Conservation (phyloP, 2,888 invertebrate species). For the Penaeus monodon region DNA sequence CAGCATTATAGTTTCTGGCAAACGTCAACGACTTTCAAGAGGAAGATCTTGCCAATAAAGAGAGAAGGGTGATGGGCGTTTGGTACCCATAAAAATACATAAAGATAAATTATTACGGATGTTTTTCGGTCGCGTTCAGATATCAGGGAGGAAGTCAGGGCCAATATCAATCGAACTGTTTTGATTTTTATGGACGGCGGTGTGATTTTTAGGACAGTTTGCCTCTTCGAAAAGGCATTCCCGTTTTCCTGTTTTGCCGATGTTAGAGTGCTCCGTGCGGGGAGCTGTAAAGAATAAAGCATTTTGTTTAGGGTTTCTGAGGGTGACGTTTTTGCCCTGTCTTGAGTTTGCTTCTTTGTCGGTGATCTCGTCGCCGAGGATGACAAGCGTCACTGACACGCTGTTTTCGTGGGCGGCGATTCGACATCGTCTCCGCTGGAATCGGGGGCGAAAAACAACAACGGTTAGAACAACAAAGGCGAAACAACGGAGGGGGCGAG, state of each 20-base stretch:
- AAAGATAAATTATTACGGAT: conserved; percentile 46
- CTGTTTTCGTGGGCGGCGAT: too few relatives aligned
- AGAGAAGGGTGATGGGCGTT: neutral
- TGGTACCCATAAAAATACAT: conserved; percentile 42
- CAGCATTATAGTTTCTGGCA: conserved; percentile 1
- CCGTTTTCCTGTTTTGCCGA: too few relatives aligned
- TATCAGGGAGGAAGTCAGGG: conserved; percentile 8
- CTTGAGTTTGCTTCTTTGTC: too few relatives aligned
- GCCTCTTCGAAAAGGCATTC: neutral
- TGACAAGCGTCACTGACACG: too few relatives aligned
- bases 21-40: conserved; percentile 12
- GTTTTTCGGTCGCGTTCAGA: conserved; percentile 24
- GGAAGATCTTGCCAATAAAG: conserved; percentile 19
- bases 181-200: conserved; percentile 17
- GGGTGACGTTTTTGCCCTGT: too few relatives aligned
- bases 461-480: neutral
- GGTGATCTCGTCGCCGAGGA: too few relatives aligned
- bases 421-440: too few relatives aligned
- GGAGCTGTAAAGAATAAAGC: too few relatives aligned
- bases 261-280: too few relatives aligned
- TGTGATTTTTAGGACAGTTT: neutral
- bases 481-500: neutral
- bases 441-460: too few relatives aligned
- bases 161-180: conserved; percentile 19
- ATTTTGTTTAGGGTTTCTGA: too few relatives aligned